Percentiles rank a stretch among this genome's conserved stretches.
Evolutionary conservation across 2,797 vertebrate species (phyloP).

Genomic region (Propithecus perrieri): DNA sequence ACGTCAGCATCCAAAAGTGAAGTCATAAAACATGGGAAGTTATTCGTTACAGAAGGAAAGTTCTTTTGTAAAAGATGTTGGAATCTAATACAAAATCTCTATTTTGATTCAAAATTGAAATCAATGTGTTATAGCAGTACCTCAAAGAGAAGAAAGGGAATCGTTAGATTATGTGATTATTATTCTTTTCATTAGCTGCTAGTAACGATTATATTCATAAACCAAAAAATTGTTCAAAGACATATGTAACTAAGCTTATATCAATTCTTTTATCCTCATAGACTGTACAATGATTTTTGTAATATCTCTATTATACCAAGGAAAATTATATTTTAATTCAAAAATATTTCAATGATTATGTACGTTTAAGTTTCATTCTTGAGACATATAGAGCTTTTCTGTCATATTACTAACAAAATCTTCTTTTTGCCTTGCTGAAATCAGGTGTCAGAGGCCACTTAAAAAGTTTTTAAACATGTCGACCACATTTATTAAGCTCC

Average conservation of each 20-base stretch:
- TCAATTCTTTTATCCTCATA: neutral
- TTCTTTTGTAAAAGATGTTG: neutral
- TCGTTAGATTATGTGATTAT: neutral
- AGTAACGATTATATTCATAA: neutral
- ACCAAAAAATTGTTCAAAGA: neutral
- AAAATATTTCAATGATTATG: neutral
- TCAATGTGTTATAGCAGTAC: neutral
- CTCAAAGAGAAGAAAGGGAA: neutral
- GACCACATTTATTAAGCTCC: neutral
- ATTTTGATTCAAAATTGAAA: neutral
- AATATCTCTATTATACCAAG: neutral
- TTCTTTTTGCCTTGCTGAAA: neutral
- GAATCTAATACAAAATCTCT: neutral
- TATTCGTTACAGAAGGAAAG: neutral
- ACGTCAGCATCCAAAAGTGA: neutral
- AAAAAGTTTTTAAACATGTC: neutral
- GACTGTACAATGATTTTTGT: neutral
- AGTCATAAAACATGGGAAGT: neutral
- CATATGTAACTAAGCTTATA: neutral
- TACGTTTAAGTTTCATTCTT: neutral
- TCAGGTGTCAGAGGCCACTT: neutral
- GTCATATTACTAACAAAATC: neutral
- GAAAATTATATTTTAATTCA: neutral
- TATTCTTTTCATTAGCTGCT: neutral
- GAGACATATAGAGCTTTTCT: neutral